Evolutionary conservation across 2,888 invertebrate species (phyloP).

Genomic region (Hirtodrosophila confusa): DNA sequence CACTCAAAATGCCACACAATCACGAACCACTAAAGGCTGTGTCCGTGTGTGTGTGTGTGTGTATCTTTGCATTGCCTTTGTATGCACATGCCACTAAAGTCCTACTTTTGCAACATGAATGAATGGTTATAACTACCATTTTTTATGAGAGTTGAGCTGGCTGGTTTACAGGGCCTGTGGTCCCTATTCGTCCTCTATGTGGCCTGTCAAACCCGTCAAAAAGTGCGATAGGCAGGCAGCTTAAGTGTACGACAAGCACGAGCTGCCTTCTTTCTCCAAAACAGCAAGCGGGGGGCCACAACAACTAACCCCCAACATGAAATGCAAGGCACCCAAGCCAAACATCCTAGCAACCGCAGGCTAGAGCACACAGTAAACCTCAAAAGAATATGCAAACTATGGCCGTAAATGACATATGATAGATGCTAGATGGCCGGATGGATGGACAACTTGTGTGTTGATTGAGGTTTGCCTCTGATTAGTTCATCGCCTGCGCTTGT

Average conservation of each 20-base stretch:
- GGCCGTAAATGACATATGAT: conserved; percentile 65
- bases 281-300: neutral
- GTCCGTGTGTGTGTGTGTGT: conserved; percentile 20
- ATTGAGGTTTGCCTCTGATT: conserved; percentile 29
- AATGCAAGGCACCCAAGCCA: conserved; percentile 25
- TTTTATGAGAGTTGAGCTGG: conserved; percentile 52
- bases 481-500: conserved; percentile 35
- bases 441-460: conserved; percentile 5
- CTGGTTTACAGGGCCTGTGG: conserved; percentile 14
- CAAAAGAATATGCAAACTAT: conserved; percentile 48
- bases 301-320: conserved; percentile 11
- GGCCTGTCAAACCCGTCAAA: conserved; percentile 69
- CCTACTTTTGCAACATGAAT: conserved; percentile 69
- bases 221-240: conserved; percentile 54
- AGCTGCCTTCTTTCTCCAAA: conserved; percentile 2
- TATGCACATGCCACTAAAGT: conserved; percentile 49
- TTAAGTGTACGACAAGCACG: conserved; percentile 34
- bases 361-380: conserved; percentile 33
- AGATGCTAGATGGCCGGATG: conserved; percentile 35
- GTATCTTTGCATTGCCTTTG: conserved; percentile 27
- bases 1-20: conserved; percentile 1
- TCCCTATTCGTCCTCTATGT: conserved; percentile 30
- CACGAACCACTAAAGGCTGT: conserved; percentile 2
- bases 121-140: conserved; percentile 68
- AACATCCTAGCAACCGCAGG: conserved; percentile 45